phyloP scores from a whole-genome alignment of 2,797 vertebrate species.

The Muscicapa comitata region DNA sequence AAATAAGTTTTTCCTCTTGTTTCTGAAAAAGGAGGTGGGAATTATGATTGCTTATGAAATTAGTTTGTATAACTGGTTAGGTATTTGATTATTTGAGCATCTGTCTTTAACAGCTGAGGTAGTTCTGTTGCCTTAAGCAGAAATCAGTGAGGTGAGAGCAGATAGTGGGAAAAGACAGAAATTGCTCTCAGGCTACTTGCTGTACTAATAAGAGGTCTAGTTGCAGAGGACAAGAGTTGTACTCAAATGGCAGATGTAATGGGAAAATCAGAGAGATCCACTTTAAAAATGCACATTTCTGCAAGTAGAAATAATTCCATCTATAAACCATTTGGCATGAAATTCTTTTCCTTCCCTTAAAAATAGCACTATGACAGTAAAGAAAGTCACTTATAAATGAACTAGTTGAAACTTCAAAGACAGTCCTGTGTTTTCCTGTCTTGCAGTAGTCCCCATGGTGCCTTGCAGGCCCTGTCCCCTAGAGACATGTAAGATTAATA shows the following conservation, averaged over 20 bases:
- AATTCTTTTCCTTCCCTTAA: not conserved
- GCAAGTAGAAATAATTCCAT: not conserved
- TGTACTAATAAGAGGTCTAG: not conserved
- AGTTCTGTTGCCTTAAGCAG: constrained; percentile 9
- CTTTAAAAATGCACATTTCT: not conserved
- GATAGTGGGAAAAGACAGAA: not conserved
- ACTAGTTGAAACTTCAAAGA: not conserved
- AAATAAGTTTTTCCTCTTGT: constrained; percentile 16
- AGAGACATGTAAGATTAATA: not conserved
- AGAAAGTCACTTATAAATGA: not conserved
- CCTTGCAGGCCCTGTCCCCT: not conserved
- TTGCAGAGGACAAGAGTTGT: not conserved
- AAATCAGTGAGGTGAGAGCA: constrained; percentile 5
- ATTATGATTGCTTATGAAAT: constrained; percentile 21
- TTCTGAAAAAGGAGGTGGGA: not conserved
- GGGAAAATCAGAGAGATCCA: not conserved
- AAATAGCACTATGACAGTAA: not conserved
- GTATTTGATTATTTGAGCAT: constrained; percentile 20
- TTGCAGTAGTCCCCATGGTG: not conserved
- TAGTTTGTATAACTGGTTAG: constrained; percentile 1
- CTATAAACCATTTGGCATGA: not conserved
- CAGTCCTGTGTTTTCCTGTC: not conserved
- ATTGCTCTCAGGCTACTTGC: not conserved
- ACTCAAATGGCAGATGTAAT: not conserved
- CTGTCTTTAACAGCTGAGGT: not conserved